Conservation (phyloP, 1,140 invertebrate genomes). For the Aporrectodea caliginosa region DNA sequence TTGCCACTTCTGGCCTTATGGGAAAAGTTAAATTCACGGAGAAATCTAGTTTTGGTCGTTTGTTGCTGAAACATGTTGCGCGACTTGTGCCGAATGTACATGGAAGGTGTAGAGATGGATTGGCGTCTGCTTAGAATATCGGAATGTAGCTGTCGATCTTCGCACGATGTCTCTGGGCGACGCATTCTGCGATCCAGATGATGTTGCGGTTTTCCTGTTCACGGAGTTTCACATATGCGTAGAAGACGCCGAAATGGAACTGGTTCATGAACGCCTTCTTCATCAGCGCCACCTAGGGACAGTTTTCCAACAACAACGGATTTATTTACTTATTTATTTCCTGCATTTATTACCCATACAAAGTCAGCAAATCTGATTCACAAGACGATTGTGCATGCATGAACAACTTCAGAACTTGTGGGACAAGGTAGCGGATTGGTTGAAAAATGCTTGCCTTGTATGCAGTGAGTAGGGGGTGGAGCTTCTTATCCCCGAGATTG, state of each 20-base stretch:
- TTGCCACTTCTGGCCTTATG: too few relatives aligned
- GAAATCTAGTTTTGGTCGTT: too few relatives aligned
- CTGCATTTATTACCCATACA: neutral
- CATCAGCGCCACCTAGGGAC: conserved; percentile 91
- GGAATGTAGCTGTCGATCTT: conserved; percentile 99
- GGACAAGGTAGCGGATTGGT: conserved; percentile 20
- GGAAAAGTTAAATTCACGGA: too few relatives aligned
- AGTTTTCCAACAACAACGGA: too few relatives aligned
- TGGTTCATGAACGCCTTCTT: conserved; percentile 98
- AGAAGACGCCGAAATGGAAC: conserved; percentile 99
- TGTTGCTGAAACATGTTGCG: too few relatives aligned
- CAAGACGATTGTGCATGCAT: neutral
- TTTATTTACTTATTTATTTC: neutral
- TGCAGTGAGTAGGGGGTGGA: too few relatives aligned
- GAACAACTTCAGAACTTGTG: neutral
- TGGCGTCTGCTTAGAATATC: conserved; percentile 64
- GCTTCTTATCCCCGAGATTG: too few relatives aligned
- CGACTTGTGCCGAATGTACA: too few relatives aligned
- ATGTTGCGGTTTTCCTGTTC: conserved; percentile 99
- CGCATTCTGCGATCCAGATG: conserved; percentile 99
- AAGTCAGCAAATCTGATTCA: too few relatives aligned
- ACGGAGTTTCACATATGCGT: conserved; percentile 96
- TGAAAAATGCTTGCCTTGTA: too few relatives aligned
- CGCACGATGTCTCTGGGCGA: conserved; percentile 94
- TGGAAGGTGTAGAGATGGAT: too few relatives aligned